phyloP scores from a whole-genome alignment of 2,797 vertebrate species.

The Lophura swinhoii region DNA sequence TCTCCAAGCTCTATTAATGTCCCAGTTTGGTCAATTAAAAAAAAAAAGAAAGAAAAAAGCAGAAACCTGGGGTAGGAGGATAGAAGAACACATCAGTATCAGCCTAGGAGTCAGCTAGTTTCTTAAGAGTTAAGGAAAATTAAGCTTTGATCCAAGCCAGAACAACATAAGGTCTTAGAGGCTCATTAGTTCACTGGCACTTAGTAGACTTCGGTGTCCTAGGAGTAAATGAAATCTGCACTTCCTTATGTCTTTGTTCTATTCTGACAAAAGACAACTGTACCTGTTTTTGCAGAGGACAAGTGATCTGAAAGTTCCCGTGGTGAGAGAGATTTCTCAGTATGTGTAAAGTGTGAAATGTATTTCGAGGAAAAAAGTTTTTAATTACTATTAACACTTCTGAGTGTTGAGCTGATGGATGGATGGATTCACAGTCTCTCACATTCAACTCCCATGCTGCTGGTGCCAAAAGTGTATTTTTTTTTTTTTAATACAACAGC shows the following conservation, averaged over 20 bases:
- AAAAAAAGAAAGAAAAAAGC: background rate
- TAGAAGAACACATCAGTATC: accelerated
- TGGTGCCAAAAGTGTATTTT: slow-evolving; percentile 27
- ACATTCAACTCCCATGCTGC: slow-evolving; percentile 30
- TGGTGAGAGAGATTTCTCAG: slow-evolving; percentile 60
- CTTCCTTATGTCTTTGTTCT: slow-evolving; percentile 80
- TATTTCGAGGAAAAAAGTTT: slow-evolving; percentile 55
- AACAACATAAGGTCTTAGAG: slow-evolving; percentile 82
- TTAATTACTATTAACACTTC: slow-evolving; percentile 76
- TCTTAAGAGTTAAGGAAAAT: slow-evolving; percentile 59
- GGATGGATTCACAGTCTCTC: slow-evolving; percentile 16
- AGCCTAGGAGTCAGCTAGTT: background rate
- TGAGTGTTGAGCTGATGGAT: slow-evolving; percentile 64
- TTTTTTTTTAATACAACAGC: background rate
- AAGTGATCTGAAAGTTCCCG: slow-evolving; percentile 68
- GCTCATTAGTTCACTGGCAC: slow-evolving; percentile 84
- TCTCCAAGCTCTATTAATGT: background rate
- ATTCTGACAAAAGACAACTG: slow-evolving; percentile 79
- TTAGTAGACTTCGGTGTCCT: slow-evolving; percentile 71
- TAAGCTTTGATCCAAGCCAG: slow-evolving; percentile 70
- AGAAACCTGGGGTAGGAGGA: background rate
- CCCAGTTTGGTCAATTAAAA: background rate
- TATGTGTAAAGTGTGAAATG: slow-evolving; percentile 66
- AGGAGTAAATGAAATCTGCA: slow-evolving; percentile 79
- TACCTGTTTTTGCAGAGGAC: slow-evolving; percentile 73